Base-by-base conservation (phyloP, 2,888 invertebrate genomes). In the Cylindroiulus punctatus region DNA sequence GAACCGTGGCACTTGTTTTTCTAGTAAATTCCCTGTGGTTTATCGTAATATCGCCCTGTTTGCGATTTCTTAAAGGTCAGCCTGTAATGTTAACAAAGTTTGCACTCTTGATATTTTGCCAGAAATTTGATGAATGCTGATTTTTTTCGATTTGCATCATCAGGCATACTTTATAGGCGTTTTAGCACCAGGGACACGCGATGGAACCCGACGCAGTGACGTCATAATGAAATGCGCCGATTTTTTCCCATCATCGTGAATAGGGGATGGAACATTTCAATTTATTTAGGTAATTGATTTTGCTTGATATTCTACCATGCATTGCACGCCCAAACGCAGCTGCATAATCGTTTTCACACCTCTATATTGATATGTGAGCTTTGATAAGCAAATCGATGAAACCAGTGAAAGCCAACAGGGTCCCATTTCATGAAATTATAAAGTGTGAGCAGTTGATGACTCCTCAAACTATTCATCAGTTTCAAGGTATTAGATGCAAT, bases 61-160 rank as follows among this genome's bases (percentile, higher is more conserved):
- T 52, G 52, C 19, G 52, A 52, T 52, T 52, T 52, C 52, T 52
- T 52, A 52, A 52, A 52, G 52, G 52, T 52, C 52, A 52, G 19
- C 4, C 4, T n/a, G 52, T 52, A 52, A 10, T n/a, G 52, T 7
- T 52, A n/a, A 52, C 52, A 52, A 52, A 19, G 52, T 52, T 52
- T 52, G n/a, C 52, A 52, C 19, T n/a, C 17, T 47, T 47, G 47
- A 47, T 47, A 47, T 47, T 47, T 47, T 47, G 47, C 47, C 47
- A 47, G 17, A 5, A 10, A 47, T 47, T 52, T 52, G 52, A 52
- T 52, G 52, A 52, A 52, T 0, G 7, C 52, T 47, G 12, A 1
- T 19, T 52, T 52, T 52, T n/a, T n/a, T 52, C n/a, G 14, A n/a
- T 19, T 19, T 12, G 52, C 52, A 1, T 7, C 52, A 52, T 52